Evolutionary conservation across 1,140 invertebrate species (phyloP), one percentile per base, ranked within the genome.

Genomic region (Saccostrea glomerata): DNA sequence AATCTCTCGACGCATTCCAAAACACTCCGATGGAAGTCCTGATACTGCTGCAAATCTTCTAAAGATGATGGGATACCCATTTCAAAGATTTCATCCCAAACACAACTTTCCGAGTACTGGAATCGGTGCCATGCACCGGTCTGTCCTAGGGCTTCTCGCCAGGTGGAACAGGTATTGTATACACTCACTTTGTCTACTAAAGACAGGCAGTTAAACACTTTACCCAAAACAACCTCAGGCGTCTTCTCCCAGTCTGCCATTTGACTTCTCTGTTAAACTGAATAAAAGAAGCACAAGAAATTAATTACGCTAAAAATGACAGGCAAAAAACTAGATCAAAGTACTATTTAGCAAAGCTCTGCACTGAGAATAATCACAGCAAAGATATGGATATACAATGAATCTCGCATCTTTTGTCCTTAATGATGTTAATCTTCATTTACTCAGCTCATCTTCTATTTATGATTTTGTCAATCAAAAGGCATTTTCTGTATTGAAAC

Each of bases 181-280:
- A 85, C 54, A 23, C 54, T 54, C n/a, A 87, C 70, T 85, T 66
- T 87, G 25, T 84, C 82, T 20, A 85, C 20, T 47, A 87, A 17
- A n/a, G 86, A 86, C 15, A 85, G 36, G 40, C 84, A 60, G 6
- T 83, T 85, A 15, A 87, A 58, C 25, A 89, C 58, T n/a, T 85
- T 87, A 11, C 47, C 82, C 17, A 89, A 47, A n/a, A 89, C 83
- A 13, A 87, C 63, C 47, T 89, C 88, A n/a, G 88, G 88, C 60
- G 87, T 60, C 13, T 73, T 30, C 36, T 84, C 86, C 88, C 88
- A 89, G 15, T n/a, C 58, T 25, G 30, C 40, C 82, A 83, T 83
- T 83, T 3, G 47, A 47, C 47, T 47, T 47, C 47, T 47, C 5
- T 47, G 47, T 47, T 47, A 47, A 47, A 47, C 47, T 47, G 47